Base-by-base conservation (phyloP, 2,113 vertebrate genomes). In the Piaya cayana region DNA sequence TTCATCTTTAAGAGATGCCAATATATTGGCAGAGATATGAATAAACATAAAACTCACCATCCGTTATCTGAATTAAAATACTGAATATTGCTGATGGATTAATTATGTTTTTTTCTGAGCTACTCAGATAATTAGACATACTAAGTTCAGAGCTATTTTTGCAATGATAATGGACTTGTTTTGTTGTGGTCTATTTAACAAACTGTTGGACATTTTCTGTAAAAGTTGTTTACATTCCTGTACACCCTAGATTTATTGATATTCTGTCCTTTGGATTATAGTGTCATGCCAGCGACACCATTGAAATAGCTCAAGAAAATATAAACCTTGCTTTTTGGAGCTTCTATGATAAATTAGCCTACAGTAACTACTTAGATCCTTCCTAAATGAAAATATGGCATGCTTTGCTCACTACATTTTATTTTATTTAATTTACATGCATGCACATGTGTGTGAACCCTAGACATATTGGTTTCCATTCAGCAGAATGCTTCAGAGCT, bases 71-170 rank as follows among this genome's bases (percentile, higher is more conserved):
- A 97, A 92, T 81, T 82, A 91, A 76, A 90, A 97, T 85, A 96
- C 84, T 7, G 32, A 97, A 95, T 97, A 93, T 78, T 96, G 89
- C 94, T 96, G 96, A 98, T 96, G 95, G 95, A 97, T 97, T 97
- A 97, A 98, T 97, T 97, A 96, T 94, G 91, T 71, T 97, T 71
- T 97, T 97, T 98, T 78, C 82, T 86, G 91, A 97, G 95, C 96
- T 95, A 97, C 95, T 98, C 97, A 97, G 95, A 96, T 97, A 98
- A 98, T 98, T 97, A 97, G 95, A 97, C 95, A 94, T 93, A 97
- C 91, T 82, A 98, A 97, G 94, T 97, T 97, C 94, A 97, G 94
- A 93, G 96, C 93, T 97, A 91, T 97, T 97, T 98, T 90, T 97
- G 89, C 93, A 94, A 89, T 94, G 95, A 97, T 97, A 98, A 98